These are phyloP conservation scores for Entomyzon cyanotis DNA, from an alignment of 2,113 vertebrate genomes.

Conservation along the genomic window DNA sequence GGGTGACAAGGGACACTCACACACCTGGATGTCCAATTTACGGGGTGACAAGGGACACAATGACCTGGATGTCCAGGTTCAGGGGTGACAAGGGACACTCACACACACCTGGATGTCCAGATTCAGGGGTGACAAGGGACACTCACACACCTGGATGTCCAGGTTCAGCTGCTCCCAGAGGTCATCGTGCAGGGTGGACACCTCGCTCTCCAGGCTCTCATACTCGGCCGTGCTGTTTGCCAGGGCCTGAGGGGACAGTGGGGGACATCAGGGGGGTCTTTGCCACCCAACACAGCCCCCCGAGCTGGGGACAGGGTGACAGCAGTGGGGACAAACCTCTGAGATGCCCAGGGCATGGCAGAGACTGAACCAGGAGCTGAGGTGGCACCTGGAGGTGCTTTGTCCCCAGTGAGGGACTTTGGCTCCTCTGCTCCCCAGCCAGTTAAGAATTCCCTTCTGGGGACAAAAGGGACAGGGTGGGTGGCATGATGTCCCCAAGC, in stretches of 20 bases:
- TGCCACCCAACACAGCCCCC: not conserved
- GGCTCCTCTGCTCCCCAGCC: not conserved
- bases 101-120: conserved; percentile 73
- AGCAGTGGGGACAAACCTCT: not conserved
- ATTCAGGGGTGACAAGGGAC: fast-evolving
- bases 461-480: not conserved
- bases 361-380: not conserved
- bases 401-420: not conserved
- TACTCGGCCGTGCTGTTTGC: conserved; percentile 86
- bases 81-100: fast-evolving
- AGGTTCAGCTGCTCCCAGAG: conserved; percentile 95
- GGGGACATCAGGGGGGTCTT: not conserved
- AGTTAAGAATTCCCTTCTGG: not conserved
- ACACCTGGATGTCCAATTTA: conserved; percentile 76
- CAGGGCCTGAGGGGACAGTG: conserved; percentile 58
- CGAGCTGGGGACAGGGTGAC: fast-evolving
- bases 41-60: conserved; percentile 18
- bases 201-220: conserved; percentile 89
- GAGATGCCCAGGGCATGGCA: fast-evolving
- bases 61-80: conserved; percentile 56
- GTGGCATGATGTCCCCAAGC: too few species aligned
- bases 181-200: conserved; percentile 89
- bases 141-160: conserved; percentile 75
- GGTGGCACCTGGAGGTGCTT: fast-evolving
- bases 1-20: too few species aligned